Evolutionary conservation across 2,113 vertebrate genomes (phyloP).

Genomic region (Rhabdomys dilectus): DNA sequence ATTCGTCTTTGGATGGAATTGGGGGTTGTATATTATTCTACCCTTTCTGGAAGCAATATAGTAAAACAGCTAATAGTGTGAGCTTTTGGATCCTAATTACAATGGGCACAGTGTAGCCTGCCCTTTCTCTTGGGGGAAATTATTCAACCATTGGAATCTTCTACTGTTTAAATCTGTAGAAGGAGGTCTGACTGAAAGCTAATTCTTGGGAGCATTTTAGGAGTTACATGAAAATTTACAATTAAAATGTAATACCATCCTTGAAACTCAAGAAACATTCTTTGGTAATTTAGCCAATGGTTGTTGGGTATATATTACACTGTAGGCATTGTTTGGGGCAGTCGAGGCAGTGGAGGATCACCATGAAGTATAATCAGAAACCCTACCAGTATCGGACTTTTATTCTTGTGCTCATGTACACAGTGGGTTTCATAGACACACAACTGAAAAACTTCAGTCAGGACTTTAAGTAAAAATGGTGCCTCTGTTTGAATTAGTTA

Average conservation of each 20-base stretch:
- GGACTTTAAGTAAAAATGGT: neutral
- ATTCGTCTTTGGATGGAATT: neutral
- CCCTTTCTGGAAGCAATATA: neutral
- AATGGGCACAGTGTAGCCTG: neutral
- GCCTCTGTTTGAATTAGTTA: neutral
- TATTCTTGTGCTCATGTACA: too few relatives aligned
- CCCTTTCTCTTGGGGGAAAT: neutral
- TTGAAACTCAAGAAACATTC: neutral
- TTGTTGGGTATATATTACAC: neutral
- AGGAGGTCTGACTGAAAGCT: neutral
- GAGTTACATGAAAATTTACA: neutral
- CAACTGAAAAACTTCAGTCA: neutral
- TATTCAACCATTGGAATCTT: neutral
- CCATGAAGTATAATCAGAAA: neutral
- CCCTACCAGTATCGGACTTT: too few relatives aligned
- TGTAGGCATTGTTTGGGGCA: neutral
- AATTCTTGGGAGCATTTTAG: neutral
- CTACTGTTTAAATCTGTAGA: neutral
- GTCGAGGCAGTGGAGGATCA: neutral
- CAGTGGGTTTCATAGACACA: neutral
- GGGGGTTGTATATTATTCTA: neutral
- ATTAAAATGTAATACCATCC: neutral
- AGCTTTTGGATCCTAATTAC: neutral
- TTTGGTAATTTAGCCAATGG: neutral
- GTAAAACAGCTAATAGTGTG: neutral